Evolutionary conservation across 2,888 invertebrate genomes (phyloP).

Genomic region (Willowsia nigromaculata): DNA sequence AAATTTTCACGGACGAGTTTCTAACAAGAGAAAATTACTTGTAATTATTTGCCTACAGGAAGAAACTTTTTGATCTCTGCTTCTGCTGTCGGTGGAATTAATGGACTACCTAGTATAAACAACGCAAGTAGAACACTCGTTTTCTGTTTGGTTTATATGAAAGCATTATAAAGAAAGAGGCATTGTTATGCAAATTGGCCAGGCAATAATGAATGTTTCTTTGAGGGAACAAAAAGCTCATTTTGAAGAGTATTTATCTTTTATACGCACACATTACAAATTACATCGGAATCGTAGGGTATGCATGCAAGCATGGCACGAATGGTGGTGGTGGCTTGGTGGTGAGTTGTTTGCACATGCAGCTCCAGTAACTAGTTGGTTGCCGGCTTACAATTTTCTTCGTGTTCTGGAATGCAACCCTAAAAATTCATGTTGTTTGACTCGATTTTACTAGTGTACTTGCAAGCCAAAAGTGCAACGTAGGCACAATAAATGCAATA

Average conservation of each 20-base stretch:
- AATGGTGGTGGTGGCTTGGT: not conserved
- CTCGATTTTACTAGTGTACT: not conserved
- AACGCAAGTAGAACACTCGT: not conserved
- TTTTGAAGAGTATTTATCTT: slow-evolving; percentile 53
- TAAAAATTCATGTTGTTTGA: slow-evolving; percentile 15
- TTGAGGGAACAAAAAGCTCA: slow-evolving; percentile 47
- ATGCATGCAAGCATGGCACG: not conserved
- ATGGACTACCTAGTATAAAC: not conserved
- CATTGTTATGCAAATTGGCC: slow-evolving; percentile 65
- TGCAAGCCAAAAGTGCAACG: slow-evolving; percentile 24
- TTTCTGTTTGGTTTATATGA: not conserved
- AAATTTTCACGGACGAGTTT: slow-evolving; percentile 30
- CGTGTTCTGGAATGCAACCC: slow-evolving; percentile 24
- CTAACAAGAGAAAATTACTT: slow-evolving; percentile 60
- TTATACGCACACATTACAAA: slow-evolving; percentile 42
- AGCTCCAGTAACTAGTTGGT: not conserved
- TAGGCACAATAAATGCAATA: slow-evolving; percentile 34
- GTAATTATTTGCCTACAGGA: slow-evolving; percentile 61
- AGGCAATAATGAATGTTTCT: slow-evolving; percentile 35
- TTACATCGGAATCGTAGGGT: not conserved
- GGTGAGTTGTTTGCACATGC: not conserved
- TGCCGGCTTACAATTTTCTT: slow-evolving; percentile 24
- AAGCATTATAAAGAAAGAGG: not conserved
- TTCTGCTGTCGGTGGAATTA: not conserved
- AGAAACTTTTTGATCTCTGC: not conserved